A percentile compares a stretch with the other conserved stretches of the same genome.
Conservation (phyloP, 2,888 invertebrate species). For the Argyresthia albistria region DNA sequence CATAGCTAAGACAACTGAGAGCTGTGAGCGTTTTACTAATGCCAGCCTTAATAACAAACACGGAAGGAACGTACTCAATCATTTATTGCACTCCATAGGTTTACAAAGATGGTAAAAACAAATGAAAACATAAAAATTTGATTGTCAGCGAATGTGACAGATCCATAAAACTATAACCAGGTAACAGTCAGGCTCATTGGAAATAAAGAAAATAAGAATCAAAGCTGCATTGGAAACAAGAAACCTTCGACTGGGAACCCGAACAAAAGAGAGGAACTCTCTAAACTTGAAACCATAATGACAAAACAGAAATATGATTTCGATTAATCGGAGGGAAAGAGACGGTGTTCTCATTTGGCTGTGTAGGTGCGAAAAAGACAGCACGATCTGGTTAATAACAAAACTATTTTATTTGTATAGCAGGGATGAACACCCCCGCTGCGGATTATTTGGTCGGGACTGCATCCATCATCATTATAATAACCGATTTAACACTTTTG, state of each 20-base stretch:
- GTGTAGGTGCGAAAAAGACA: slow-evolving; percentile 43
- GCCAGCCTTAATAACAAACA: slow-evolving; percentile 8
- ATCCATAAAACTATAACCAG: slow-evolving; percentile 20
- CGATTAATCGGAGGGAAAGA: slow-evolving; percentile 57
- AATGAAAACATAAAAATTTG: neutral
- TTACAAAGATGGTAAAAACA: too few species aligned
- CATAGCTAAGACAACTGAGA: too few species aligned
- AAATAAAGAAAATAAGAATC: slow-evolving; percentile 43
- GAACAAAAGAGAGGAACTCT: slow-evolving; percentile 67
- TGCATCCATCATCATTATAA: slow-evolving; percentile 71
- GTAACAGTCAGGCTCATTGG: slow-evolving; percentile 15
- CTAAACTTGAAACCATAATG: slow-evolving; percentile 69
- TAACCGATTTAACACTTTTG: slow-evolving; percentile 73
- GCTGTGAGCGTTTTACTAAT: too few species aligned
- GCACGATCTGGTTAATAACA: slow-evolving; percentile 59
- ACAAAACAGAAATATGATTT: slow-evolving; percentile 73
- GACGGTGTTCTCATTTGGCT: slow-evolving; percentile 30
- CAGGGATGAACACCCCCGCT: slow-evolving; percentile 71
- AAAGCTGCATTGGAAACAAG: slow-evolving; percentile 62
- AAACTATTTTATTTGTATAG: slow-evolving; percentile 71
- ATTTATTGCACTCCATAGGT: too few species aligned
- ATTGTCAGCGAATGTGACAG: slow-evolving; percentile 7
- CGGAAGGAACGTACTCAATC: too few species aligned
- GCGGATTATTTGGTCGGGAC: slow-evolving; percentile 65
- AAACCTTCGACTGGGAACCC: slow-evolving; percentile 57